These are phyloP conservation scores for Cottus gobio DNA, from an alignment of 2,113 vertebrate genomes.

Conservation along the genomic window DNA sequence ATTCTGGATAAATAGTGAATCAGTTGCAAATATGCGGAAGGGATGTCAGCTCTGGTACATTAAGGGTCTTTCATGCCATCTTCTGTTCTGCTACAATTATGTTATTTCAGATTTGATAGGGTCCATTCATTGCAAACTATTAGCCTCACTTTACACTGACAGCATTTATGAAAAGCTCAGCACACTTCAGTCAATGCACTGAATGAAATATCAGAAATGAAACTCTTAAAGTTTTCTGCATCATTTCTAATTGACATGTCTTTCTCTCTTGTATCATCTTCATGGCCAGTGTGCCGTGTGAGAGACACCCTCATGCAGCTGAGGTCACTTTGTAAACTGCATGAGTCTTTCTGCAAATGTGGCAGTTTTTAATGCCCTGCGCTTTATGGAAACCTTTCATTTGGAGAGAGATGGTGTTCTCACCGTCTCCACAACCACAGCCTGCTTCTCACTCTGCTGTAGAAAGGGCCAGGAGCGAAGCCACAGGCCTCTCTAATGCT, in stretches of 20 bases:
- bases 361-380: conserved; percentile 42
- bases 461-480: conserved; percentile 31
- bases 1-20: conserved; percentile 35
- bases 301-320: conserved; percentile 31
- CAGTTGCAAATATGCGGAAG: conserved; percentile 15
- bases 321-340: conserved; percentile 37
- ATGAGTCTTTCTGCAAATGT: conserved; percentile 44
- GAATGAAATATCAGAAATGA: conserved; percentile 12
- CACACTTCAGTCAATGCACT: conserved; percentile 5
- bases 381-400: conserved; percentile 73
- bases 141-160: neutral
- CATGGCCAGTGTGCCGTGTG: neutral
- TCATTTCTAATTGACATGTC: neutral
- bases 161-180: conserved; percentile 27
- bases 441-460: conserved; percentile 50
- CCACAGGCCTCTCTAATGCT: conserved; percentile 34
- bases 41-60: conserved; percentile 7
- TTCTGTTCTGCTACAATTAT: neutral
- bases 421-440: conserved; percentile 53
- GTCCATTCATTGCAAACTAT: conserved; percentile 15
- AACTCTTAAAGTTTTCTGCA: neutral
- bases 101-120: conserved; percentile 5
- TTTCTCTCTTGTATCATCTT: neutral
- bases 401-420: conserved; percentile 62
- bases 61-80: conserved; percentile 4